Base-by-base conservation (phyloP, 2,888 invertebrate species). In the Hirtodrosophila histrioides region DNA sequence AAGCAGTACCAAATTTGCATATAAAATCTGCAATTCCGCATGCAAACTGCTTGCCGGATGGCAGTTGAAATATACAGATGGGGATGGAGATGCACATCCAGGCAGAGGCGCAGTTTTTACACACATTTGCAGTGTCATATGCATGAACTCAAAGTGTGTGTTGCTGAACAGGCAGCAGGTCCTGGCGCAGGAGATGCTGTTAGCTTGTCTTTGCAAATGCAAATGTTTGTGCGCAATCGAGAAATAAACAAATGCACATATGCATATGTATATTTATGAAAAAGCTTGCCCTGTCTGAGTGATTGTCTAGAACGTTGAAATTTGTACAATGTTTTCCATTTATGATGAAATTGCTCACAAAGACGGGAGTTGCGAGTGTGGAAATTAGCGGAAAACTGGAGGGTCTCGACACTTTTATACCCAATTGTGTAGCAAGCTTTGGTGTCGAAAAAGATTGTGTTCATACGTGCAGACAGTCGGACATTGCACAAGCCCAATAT, bases 141-240 rank as follows among this genome's bases (percentile, higher is more conserved):
- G 50, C 46, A 57, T 23, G 58, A 37, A 56, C 37, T 45, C 10
- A 33, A 61, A 45, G 40, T 40, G 63, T 50, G 44, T 35, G 7
- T 7, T 31, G 31, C 3, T 31, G 31, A 4, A 31, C 6, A 48
- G 56, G 23, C 9, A 41, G 27, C 49, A 27, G 11, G 11, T 41
- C 55, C 51, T 56, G 39, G 54, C 35, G n/a, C 37, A 24, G 64
- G 36, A 44, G 54, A 79, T 79, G 83, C 88, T 87, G 77, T 86
- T 77, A 76, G 73, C 73, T 72, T 78, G 77, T 71, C 72, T 79
- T 75, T 80, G 69, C 69, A 77, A 78, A 79, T 86, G 80, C 64
- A 85, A 85, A 86, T 85, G 78, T 78, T 83, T 88, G 67, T 78
- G 73, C 75, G 77, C 83, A 85, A 82, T 87, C 73, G 77, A 75